phyloP scores from a whole-genome alignment of 2,797 vertebrate genomes.

The Lophotriccus pileatus region DNA sequence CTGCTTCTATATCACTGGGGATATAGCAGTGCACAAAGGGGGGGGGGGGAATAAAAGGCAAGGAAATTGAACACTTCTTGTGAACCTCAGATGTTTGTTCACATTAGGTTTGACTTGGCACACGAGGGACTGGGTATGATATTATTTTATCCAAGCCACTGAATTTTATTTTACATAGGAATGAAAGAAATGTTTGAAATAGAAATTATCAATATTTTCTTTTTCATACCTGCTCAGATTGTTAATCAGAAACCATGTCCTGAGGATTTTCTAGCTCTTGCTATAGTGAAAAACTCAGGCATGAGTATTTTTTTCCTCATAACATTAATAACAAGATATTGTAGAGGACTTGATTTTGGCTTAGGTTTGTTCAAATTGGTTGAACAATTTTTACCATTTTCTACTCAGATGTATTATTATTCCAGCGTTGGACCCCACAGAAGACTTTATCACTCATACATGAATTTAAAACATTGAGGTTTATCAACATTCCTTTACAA shows the following conservation, averaged over 20 bases:
- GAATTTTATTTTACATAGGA: not conserved
- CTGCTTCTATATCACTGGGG: not conserved
- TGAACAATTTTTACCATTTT: not conserved
- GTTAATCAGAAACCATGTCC: not conserved
- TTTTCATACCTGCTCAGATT: not conserved
- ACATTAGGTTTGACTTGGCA: not conserved
- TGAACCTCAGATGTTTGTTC: not conserved
- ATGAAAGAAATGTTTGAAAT: not conserved
- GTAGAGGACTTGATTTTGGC: not conserved
- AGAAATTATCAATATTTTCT: not conserved
- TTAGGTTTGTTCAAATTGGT: not conserved
- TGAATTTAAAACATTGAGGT: not conserved
- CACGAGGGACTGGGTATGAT: not conserved
- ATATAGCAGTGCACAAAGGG: not conserved
- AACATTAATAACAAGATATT: not conserved
- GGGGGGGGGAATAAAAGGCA: not conserved
- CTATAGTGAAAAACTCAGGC: not conserved
- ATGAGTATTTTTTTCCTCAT: not conserved
- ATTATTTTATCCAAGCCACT: not conserved
- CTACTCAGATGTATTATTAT: not conserved
- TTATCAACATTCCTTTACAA: not conserved
- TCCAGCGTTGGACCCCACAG: not conserved
- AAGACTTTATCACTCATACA: not conserved
- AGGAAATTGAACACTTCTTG: not conserved
- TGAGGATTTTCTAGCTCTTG: not conserved